These are phyloP conservation scores for Scarus forsteni DNA, from an alignment of 2,797 vertebrate genomes.

Conservation along the genomic window DNA sequence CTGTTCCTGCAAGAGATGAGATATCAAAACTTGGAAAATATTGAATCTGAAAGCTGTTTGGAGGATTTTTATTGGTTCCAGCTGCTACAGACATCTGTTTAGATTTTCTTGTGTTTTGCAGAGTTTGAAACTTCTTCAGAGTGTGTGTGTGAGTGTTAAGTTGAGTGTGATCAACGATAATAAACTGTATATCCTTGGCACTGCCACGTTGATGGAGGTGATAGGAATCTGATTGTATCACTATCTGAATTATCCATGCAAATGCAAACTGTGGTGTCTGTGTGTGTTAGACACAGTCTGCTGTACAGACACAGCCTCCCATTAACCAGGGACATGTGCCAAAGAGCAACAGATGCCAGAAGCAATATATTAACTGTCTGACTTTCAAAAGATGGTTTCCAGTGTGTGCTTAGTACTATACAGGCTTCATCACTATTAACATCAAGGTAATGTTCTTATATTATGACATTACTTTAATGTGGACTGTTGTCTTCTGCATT, in stretches of 20 bases:
- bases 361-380: constrained; percentile 11
- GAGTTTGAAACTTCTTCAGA: constrained; percentile 35
- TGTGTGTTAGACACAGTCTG: constrained; percentile 34
- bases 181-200: constrained; percentile 66
- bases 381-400: not conserved
- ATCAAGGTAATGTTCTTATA: not conserved
- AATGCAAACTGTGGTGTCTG: constrained; percentile 33
- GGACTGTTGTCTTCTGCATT: not conserved
- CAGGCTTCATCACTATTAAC: not conserved
- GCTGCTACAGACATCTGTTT: constrained; percentile 52
- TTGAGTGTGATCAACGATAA: constrained; percentile 65
- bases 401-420: constrained; percentile 1
- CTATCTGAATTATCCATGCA: constrained; percentile 48
- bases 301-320: constrained; percentile 4
- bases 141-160: constrained; percentile 15
- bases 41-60: constrained; percentile 39
- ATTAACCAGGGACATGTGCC: constrained; percentile 13
- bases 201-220: constrained; percentile 70
- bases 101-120: constrained; percentile 21
- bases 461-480: constrained; percentile 6
- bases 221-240: constrained; percentile 31
- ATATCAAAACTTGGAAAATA: constrained; percentile 25
- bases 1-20: constrained; percentile 18
- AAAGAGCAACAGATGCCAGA: constrained; percentile 23
- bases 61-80: constrained; percentile 35